Conservation (phyloP, 2,113 vertebrate genomes). For the Mus musculus region GRCm39 chr9:11669501-11670000, state of each 20-base stretch:
- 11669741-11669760: neutral
- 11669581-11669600: neutral
- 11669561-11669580: neutral
- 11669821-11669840: neutral
- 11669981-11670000: neutral
- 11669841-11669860: neutral
- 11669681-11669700: neutral
- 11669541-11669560: neutral
- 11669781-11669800: neutral
- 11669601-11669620: neutral
- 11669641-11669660: neutral
- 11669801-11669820: fast-evolving
- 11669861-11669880: neutral
- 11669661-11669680: neutral
- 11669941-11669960: neutral
- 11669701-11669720: neutral
- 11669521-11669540: neutral
- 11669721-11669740: neutral
- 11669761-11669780: neutral
- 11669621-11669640: neutral
- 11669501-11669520: neutral
- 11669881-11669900: neutral
- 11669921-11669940: neutral
- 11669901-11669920: neutral
- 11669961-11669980: neutral